Percentiles rank a stretch among this genome's conserved stretches.
Evolutionary conservation across 2,888 invertebrate species (phyloP).

Genomic region (Luperina testacea): DNA sequence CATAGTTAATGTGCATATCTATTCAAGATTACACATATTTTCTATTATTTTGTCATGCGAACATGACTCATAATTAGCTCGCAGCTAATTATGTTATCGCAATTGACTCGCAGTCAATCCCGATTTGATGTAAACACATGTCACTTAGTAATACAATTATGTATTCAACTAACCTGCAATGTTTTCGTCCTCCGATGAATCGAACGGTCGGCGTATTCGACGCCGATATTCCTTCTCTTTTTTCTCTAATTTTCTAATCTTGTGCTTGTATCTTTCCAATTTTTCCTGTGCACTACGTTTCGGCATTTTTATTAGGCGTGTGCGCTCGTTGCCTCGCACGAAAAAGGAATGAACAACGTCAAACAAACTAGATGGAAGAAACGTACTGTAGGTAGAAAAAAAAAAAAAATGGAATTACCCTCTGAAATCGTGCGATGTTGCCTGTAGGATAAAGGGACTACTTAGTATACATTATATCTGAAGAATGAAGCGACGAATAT

Average conservation of each 20-base stretch:
- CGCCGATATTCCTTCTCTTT: neutral
- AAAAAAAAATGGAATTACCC: too few species aligned
- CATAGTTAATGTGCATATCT: neutral
- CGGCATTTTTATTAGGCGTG: neutral
- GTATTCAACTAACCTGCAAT: neutral
- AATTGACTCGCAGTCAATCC: conserved; percentile 3
- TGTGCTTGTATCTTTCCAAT: neutral
- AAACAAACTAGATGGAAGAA: too few species aligned
- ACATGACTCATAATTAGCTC: conserved; percentile 5
- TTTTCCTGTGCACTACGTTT: neutral
- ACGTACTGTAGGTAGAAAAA: too few species aligned
- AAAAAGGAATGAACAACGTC: too few species aligned
- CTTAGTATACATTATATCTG: too few species aligned
- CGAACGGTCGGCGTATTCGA: neutral
- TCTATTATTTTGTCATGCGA: neutral
- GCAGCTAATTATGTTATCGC: conserved; percentile 3
- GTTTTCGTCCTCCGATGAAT: neutral
- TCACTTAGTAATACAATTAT: neutral
- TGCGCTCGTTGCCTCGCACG: neutral
- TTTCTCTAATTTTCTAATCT: neutral
- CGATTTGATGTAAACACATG: neutral
- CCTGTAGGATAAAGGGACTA: too few species aligned
- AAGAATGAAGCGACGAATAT: too few species aligned
- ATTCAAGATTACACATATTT: conserved; percentile 2
- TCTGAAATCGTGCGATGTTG: too few species aligned